Percentiles rank a stretch among this genome's conserved stretches.
These are phyloP conservation scores for Eilema griseolum DNA, from an alignment of 2,888 invertebrate species.

Conservation along the genomic window DNA sequence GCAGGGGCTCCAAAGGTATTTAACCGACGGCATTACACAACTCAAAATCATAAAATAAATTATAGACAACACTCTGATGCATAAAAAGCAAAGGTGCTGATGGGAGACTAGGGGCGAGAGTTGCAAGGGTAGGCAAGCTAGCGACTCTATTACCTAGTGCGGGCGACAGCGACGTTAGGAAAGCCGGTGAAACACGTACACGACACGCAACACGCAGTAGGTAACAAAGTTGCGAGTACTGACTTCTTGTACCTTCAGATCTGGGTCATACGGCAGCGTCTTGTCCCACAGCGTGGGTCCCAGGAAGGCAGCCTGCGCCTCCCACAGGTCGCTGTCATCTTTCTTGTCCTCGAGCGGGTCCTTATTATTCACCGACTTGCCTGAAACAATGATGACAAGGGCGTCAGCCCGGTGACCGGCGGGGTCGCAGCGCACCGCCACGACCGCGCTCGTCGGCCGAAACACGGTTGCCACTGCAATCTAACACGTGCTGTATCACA, in stretches of 20 bases:
- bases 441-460: slow-evolving; percentile 32
- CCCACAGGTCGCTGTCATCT: slow-evolving; percentile 95
- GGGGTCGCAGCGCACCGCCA: slow-evolving; percentile 34
- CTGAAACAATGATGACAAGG: slow-evolving; percentile 84
- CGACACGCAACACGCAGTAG: slow-evolving; percentile 77
- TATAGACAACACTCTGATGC: slow-evolving; percentile 33
- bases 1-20: slow-evolving; percentile 36
- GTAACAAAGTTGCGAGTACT: slow-evolving; percentile 83
- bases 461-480: slow-evolving; percentile 26
- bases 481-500: slow-evolving; percentile 24
- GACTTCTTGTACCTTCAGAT: slow-evolving; percentile 96
- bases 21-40: slow-evolving; percentile 11
- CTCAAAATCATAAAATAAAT: slow-evolving; percentile 17
- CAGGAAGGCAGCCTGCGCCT: slow-evolving; percentile 97
- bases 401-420: slow-evolving; percentile 65
- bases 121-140: slow-evolving; percentile 31
- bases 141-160: slow-evolving; percentile 80
- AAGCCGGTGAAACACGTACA: slow-evolving; percentile 68
- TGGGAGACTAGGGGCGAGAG: slow-evolving; percentile 26
- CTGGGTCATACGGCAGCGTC: slow-evolving; percentile 96
- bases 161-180: slow-evolving; percentile 54
- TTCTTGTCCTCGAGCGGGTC: slow-evolving; percentile 90
- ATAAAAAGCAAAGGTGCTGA: slow-evolving; percentile 32
- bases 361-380: slow-evolving; percentile 88
- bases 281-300: slow-evolving; percentile 99